These are phyloP conservation scores for Burhinus oedicnemus DNA, from an alignment of 2,113 vertebrate genomes.

Conservation along the genomic window DNA sequence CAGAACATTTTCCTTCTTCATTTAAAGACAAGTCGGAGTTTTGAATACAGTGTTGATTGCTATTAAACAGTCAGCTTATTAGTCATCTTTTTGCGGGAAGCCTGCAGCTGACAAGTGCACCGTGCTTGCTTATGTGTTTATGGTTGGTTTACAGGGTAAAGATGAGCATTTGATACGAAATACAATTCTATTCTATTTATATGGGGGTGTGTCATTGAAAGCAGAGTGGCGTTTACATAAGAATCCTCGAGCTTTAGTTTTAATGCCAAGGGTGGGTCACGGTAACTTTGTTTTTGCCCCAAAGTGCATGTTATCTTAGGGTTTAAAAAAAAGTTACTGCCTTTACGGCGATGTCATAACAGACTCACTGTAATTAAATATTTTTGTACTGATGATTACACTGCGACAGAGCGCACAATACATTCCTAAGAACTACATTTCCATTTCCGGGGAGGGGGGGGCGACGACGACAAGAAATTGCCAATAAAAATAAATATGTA, in stretches of 20 bases:
- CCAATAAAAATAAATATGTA: conserved; percentile 47
- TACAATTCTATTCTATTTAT: conserved; percentile 3
- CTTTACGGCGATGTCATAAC: conserved; percentile 79
- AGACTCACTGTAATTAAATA: conserved; percentile 83
- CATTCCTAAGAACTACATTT: conserved; percentile 75
- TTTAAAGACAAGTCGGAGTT: conserved; percentile 39
- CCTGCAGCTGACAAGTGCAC: not conserved
- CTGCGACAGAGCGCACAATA: conserved; percentile 74
- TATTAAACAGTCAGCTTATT: conserved; percentile 1
- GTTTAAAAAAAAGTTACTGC: conserved; percentile 61
- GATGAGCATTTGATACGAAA: not conserved
- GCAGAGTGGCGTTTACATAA: not conserved
- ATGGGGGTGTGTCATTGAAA: not conserved
- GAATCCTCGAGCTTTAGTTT: conserved; percentile 1
- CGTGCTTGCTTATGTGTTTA: conserved; percentile 15
- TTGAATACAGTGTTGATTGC: conserved; percentile 51
- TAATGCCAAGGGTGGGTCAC: conserved; percentile 24
- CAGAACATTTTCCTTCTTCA: conserved; percentile 41
- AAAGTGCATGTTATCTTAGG: conserved; percentile 60
- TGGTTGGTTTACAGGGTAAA: not conserved
- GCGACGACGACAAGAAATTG: not conserved
- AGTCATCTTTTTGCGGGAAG: conserved; percentile 5
- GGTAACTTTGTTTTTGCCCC: conserved; percentile 66
- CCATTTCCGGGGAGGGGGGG: conserved; percentile 54
- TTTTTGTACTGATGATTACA: conserved; percentile 80